Evolutionary conservation across 1,140 invertebrate species (phyloP).

Genomic region (Phenacoccus solenopsis): DNA sequence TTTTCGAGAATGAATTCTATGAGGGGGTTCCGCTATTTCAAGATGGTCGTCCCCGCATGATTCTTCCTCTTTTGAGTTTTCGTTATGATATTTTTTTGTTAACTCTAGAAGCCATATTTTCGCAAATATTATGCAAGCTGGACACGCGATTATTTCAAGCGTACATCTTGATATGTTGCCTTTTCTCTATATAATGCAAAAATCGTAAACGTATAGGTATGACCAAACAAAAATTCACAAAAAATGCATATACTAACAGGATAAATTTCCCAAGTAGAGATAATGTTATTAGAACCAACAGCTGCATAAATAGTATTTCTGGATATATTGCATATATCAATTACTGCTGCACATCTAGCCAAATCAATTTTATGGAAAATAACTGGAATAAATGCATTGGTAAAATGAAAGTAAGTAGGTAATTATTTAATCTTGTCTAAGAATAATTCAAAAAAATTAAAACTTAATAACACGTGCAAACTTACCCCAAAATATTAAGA

Average conservation of each 20-base stretch:
- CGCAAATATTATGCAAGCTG: constrained; percentile 47
- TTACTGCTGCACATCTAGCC: background rate
- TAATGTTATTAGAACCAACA: background rate
- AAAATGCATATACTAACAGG: background rate
- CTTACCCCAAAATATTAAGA: background rate
- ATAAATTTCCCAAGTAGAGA: background rate
- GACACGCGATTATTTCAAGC: constrained; percentile 54
- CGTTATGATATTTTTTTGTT: constrained; percentile 31
- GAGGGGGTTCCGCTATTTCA: constrained; percentile 52
- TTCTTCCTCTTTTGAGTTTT: background rate
- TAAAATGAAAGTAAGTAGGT: too few relatives aligned
- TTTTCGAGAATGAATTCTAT: constrained; percentile 44
- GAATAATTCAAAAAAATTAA: background rate
- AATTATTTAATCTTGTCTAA: too few relatives aligned
- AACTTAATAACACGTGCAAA: too few relatives aligned
- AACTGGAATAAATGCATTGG: background rate
- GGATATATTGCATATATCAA: background rate
- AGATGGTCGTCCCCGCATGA: constrained; percentile 42
- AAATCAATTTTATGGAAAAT: background rate
- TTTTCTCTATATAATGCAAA: background rate
- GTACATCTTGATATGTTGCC: constrained; percentile 37
- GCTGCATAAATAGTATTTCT: background rate
- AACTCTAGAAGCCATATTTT: constrained; percentile 43
- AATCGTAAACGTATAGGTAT: too few relatives aligned
- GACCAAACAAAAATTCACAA: too few relatives aligned